Evolutionary conservation across 1,140 invertebrate species (phyloP), one percentile per base, ranked within the genome.

Genomic region (Bombus terrestris): DNA sequence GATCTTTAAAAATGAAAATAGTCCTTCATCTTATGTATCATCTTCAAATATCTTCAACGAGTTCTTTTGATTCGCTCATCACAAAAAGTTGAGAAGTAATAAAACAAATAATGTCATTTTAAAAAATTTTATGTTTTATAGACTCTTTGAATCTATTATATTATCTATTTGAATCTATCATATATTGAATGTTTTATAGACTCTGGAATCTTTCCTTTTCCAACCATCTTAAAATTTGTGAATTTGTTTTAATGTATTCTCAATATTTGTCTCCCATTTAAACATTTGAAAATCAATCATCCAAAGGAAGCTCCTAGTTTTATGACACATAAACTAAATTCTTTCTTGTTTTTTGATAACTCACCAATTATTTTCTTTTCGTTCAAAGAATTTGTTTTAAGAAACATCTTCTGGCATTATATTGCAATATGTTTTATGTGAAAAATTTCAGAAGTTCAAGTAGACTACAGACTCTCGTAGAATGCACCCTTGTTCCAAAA

Each of bases 1-100:
- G 53, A 41, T 74, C n/a, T 28, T 47, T n/a, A 15, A 82, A 74
- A 74, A 72, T 57, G 18, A 59, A 81, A 35, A 25, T 10, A 81
- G 28, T 59, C 22, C 35, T 57, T 2, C 53, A 6, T n/a, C 15
- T 81, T 41, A 53, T 35, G 3, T 22, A 18, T 25, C 25, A 37
- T 41, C 37, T 57, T 59, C 5, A 39, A 28, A 80, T 39, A 37
- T 53, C 13, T 69, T 22, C 6, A n/a, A 80, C 25, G 22, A 53
- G 3, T 53, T 69, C n/a, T 15, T 59, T 41, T 25, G 28, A 57
- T 59, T 53, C 43, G 9, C 37, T 78, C 15, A 18, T 12, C 25
- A 37, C 10, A 22, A 53, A 47, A 0, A 68, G 47, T 62, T 35
- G 18, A 43, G 15, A 66, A 43, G 28, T 10, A 66, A 1, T 25